phyloP scores from a whole-genome alignment of 2,797 vertebrate species.

The Acanthornis magna region DNA sequence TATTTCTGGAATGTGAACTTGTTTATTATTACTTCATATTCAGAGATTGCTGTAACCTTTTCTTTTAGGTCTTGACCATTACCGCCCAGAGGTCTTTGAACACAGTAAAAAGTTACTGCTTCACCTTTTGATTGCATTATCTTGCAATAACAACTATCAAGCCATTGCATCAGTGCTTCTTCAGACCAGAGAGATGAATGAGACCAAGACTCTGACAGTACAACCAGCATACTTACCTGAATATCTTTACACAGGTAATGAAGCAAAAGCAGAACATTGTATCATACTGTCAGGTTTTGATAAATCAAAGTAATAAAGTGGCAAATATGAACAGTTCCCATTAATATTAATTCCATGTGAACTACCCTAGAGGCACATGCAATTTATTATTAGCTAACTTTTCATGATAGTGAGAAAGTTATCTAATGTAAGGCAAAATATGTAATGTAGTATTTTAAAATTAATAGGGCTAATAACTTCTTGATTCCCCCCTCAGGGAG shows the following conservation, averaged over 20 bases:
- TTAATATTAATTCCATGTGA: neutral
- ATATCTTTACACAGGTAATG: slow-evolving; percentile 89
- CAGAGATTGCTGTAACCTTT: slow-evolving; percentile 30
- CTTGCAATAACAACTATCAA: slow-evolving; percentile 96
- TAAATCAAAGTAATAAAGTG: neutral
- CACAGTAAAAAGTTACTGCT: slow-evolving; percentile 96
- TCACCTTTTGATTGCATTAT: slow-evolving; percentile 93
- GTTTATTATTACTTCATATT: slow-evolving; percentile 42
- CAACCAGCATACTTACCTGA: slow-evolving; percentile 90
- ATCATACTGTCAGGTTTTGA: neutral
- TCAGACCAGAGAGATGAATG: slow-evolving; percentile 91
- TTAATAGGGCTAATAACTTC: neutral
- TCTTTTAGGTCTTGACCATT: slow-evolving; percentile 92
- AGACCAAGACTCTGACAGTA: slow-evolving; percentile 92
- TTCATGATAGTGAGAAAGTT: neutral
- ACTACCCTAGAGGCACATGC: neutral
- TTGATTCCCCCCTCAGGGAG: neutral
- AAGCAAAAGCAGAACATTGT: neutral
- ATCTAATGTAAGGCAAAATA: neutral
- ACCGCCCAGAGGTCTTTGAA: slow-evolving; percentile 96
- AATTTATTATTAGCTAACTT: slow-evolving; percentile 1
- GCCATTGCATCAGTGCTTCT: slow-evolving; percentile 94
- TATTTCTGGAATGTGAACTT: slow-evolving; percentile 55
- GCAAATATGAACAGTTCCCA: neutral
- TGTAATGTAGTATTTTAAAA: neutral